These are phyloP conservation scores for Calameuta pallipes DNA, from an alignment of 2,888 invertebrate species.

Conservation along the genomic window DNA sequence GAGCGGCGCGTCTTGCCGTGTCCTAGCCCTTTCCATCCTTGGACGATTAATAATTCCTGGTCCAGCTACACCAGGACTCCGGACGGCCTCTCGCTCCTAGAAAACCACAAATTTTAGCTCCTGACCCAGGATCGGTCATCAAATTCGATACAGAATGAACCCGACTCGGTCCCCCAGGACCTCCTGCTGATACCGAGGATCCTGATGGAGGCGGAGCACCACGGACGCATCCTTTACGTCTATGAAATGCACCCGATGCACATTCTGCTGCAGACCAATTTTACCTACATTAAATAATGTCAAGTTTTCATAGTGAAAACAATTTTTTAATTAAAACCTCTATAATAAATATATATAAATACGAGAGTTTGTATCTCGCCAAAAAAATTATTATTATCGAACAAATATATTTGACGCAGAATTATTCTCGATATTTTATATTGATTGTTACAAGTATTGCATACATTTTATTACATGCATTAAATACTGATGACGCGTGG, in stretches of 20 bases:
- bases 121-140: conserved; percentile 33
- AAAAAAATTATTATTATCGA: not conserved
- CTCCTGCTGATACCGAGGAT: conserved; percentile 39
- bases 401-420: not conserved
- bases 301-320: not conserved
- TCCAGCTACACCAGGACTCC: conserved; percentile 16
- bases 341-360: not conserved
- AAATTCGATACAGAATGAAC: conserved; percentile 43
- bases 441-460: not conserved
- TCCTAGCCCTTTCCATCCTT: conserved; percentile 39
- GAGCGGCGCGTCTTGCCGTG: conserved; percentile 8
- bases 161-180: conserved; percentile 28
- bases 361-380: not conserved
- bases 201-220: conserved; percentile 22
- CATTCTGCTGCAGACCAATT: not conserved
- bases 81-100: conserved; percentile 11
- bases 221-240: not conserved
- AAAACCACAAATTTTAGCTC: conserved; percentile 32
- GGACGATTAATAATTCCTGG: conserved; percentile 55
- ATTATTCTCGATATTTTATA: not conserved
- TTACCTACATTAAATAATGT: not conserved
- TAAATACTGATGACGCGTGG: not conserved
- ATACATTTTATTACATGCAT: not conserved
- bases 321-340: not conserved
- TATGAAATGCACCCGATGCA: not conserved